Evolutionary conservation across 2,113 vertebrate genomes (phyloP).

Genomic region (Nothocercus julius): DNA sequence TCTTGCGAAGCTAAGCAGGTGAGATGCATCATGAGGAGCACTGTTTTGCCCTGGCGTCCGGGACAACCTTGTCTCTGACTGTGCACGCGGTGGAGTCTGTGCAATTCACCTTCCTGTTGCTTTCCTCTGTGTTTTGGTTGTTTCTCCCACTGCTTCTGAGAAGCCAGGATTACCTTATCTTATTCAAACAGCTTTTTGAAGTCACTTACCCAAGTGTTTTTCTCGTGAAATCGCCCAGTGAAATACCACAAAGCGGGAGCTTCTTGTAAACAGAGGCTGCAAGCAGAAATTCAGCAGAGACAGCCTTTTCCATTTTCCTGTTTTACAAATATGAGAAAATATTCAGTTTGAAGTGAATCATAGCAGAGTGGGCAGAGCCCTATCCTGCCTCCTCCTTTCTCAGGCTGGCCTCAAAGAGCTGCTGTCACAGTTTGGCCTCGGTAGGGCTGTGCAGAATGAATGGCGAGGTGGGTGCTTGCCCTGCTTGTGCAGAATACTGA

Average conservation of each 20-base stretch:
- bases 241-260: background rate
- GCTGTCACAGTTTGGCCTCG: background rate
- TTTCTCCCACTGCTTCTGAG: background rate
- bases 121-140: background rate
- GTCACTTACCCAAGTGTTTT: background rate
- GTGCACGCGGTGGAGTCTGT: background rate
- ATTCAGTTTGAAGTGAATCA: background rate
- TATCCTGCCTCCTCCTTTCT: accelerated
- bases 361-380: accelerated
- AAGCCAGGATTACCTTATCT: background rate
- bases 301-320: background rate
- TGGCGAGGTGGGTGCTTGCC: accelerated
- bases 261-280: background rate
- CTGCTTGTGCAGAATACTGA: background rate
- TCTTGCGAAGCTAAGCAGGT: background rate
- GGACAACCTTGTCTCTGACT: background rate
- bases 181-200: background rate
- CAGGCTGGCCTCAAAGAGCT: background rate
- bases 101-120: background rate
- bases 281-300: background rate
- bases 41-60: background rate
- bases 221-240: background rate
- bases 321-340: background rate
- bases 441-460: background rate
- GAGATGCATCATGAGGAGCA: background rate